phyloP scores from a whole-genome alignment of 1,140 invertebrate species.

The Globodera rostochiensis region DNA sequence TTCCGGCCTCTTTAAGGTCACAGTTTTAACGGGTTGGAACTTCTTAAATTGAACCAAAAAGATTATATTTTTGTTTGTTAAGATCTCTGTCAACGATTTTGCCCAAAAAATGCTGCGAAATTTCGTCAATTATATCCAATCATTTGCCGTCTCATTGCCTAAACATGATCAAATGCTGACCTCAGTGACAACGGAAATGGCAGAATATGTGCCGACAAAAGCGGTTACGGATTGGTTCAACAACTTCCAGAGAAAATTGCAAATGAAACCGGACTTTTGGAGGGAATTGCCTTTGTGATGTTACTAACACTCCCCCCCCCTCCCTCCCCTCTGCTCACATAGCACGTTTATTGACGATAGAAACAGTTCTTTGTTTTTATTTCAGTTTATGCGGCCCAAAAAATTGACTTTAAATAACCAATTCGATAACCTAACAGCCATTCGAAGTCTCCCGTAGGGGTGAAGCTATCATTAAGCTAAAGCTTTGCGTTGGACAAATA shows the following conservation, averaged over 20 bases:
- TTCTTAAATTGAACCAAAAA: neutral
- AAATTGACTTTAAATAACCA: no score
- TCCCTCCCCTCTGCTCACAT: no score
- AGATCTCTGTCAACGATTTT: conserved; percentile 36
- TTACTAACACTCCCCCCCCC: neutral
- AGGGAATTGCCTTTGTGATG: conserved; percentile 30
- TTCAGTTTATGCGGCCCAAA: no score
- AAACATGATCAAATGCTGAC: conserved; percentile 15
- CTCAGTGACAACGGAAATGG: neutral
- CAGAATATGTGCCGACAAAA: conserved; percentile 43
- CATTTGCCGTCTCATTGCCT: conserved; percentile 43
- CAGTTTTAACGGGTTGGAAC: no score
- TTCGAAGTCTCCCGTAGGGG: no score
- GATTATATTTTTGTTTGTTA: neutral
- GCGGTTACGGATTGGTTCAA: conserved; percentile 44
- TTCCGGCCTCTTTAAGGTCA: no score
- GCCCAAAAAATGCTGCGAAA: conserved; percentile 51
- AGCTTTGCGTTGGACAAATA: no score
- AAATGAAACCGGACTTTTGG: conserved; percentile 50
- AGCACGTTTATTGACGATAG: no score
- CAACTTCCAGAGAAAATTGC: conserved; percentile 46
- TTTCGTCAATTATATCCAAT: conserved; percentile 46
- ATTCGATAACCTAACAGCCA: no score
- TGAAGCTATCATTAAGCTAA: no score
- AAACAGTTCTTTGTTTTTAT: no score